Evolutionary conservation across 2,888 invertebrate species (phyloP).

Genomic region (Dryadula phaetusa): DNA sequence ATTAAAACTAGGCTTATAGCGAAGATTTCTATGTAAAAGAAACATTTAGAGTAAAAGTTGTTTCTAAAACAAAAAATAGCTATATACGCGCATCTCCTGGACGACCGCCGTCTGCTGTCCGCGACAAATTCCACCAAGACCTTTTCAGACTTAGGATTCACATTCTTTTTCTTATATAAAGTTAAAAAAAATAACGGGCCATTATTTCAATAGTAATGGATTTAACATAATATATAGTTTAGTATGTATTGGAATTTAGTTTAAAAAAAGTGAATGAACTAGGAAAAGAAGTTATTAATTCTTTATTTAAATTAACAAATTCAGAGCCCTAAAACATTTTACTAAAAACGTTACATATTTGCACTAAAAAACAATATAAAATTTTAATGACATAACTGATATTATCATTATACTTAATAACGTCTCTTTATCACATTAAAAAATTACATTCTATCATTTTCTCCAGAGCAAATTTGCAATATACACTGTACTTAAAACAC

Average conservation of each 20-base stretch:
- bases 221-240: too few species aligned
- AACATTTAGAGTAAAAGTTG: not conserved
- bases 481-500: not conserved
- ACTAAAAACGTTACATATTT: not conserved
- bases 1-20: too few species aligned
- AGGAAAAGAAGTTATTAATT: too few species aligned
- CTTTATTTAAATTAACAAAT: too few species aligned
- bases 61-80: not conserved
- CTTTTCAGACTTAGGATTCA: not conserved
- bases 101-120: not conserved
- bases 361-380: not conserved
- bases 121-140: not conserved
- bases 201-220: too few species aligned
- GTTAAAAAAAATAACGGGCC: too few species aligned
- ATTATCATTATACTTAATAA: slow-evolving; percentile 7
- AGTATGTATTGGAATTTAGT: too few species aligned
- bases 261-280: too few species aligned
- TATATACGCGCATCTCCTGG: not conserved
- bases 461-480: slow-evolving; percentile 15
- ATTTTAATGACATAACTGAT: not conserved
- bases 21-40: too few species aligned
- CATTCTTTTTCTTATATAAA: not conserved
- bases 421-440: slow-evolving; percentile 25
- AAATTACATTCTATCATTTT: slow-evolving; percentile 23
- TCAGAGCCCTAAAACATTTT: not conserved